Percentiles rank a stretch among this genome's conserved stretches.
phyloP scores from a whole-genome alignment of 1,140 invertebrate species.

The Nasonia longicornis region DNA sequence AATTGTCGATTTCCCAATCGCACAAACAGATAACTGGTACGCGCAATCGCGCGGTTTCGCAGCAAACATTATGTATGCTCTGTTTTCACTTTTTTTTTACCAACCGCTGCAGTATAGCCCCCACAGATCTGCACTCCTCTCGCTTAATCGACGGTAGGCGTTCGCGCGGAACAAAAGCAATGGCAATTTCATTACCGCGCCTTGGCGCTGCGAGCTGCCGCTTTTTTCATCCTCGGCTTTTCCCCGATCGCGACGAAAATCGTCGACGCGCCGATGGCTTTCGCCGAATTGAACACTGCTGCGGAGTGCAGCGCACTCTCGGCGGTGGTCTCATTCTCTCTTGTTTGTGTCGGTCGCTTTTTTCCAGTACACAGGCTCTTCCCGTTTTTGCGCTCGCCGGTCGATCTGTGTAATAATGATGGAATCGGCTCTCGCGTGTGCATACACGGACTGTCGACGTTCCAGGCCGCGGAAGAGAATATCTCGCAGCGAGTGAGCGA shows the following conservation, averaged over 20 bases:
- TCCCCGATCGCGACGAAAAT: constrained; percentile 2
- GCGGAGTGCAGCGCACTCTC: background rate
- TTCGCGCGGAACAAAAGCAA: constrained; percentile 36
- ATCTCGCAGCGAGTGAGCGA: too few species aligned
- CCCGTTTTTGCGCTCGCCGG: constrained; percentile 27
- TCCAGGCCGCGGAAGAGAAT: too few species aligned
- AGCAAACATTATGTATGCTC: background rate
- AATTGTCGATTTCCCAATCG: too few species aligned
- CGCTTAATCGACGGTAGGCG: constrained; percentile 13
- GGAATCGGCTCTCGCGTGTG: background rate
- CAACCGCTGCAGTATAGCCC: too few species aligned
- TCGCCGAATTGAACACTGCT: background rate
- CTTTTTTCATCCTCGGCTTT: background rate
- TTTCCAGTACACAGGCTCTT: background rate
- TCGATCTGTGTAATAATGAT: background rate
- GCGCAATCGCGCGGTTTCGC: constrained; percentile 30
- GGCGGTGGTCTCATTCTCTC: background rate
- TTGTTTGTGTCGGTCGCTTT: background rate
- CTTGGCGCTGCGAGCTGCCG: too few species aligned
- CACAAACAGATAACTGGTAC: background rate
- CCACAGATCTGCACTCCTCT: too few species aligned
- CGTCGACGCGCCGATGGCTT: background rate
- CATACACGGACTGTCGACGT: too few species aligned
- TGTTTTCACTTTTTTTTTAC: constrained; percentile 29
- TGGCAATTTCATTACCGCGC: constrained; percentile 45